Evolutionary conservation across 2,888 invertebrate species (phyloP).

Genomic region (Teleogryllus oceanicus): DNA sequence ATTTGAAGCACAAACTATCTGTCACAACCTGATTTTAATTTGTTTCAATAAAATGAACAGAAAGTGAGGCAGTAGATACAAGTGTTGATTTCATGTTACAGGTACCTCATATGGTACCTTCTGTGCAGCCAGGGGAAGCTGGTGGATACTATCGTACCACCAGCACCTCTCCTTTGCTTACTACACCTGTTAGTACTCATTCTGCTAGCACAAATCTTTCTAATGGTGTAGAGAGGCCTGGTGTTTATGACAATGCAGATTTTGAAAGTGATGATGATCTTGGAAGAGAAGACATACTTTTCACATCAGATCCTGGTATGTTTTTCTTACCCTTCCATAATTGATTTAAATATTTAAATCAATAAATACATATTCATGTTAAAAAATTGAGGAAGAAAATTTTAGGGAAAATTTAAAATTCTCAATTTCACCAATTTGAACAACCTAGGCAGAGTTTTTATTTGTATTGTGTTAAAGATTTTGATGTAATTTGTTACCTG

Average conservation of each 20-base stretch:
- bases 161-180: slow-evolving; percentile 58
- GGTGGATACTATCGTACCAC: slow-evolving; percentile 55
- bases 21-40: too few relatives aligned
- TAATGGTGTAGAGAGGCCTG: slow-evolving; percentile 74
- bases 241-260: slow-evolving; percentile 42
- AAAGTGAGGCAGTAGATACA: neutral
- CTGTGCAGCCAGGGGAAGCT: slow-evolving; percentile 41
- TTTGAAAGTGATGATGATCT: slow-evolving; percentile 85
- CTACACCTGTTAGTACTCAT: slow-evolving; percentile 49
- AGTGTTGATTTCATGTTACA: slow-evolving; percentile 29
- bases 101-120: slow-evolving; percentile 47
- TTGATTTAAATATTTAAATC: too few relatives aligned
- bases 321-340: neutral
- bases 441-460: too few relatives aligned
- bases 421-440: too few relatives aligned
- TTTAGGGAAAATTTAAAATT: too few relatives aligned
- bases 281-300: slow-evolving; percentile 79
- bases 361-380: too few relatives aligned
- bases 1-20: too few relatives aligned
- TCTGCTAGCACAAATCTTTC: slow-evolving; percentile 55
- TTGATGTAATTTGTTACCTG: neutral
- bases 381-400: too few relatives aligned
- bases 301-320: slow-evolving; percentile 69
- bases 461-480: too few relatives aligned
- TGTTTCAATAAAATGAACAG: too few relatives aligned